Conservation (phyloP, 2,797 vertebrate species). For the Philypnodon macrostomus region DNA sequence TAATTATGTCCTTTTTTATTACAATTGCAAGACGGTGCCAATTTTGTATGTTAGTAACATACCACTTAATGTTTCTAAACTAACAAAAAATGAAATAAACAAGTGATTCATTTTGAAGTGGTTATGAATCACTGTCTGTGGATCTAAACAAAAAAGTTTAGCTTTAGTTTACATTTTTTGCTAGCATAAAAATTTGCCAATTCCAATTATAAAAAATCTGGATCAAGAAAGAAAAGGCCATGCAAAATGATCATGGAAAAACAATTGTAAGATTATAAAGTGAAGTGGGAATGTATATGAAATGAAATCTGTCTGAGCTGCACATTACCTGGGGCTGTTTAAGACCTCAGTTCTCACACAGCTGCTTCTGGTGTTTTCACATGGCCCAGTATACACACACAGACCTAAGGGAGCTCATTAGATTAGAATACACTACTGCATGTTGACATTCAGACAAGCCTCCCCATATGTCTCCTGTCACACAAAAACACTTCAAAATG, state of each 20-base stretch:
- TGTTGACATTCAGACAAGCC: conserved; percentile 11
- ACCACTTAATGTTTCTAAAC: too few relatives aligned
- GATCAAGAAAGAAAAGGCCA: too few relatives aligned
- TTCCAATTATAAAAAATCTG: too few relatives aligned
- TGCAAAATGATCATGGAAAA: too few relatives aligned
- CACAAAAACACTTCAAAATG: not conserved
- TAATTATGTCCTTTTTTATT: too few relatives aligned
- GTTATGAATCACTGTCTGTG: not conserved
- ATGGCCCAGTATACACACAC: not conserved
- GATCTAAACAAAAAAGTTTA: too few relatives aligned
- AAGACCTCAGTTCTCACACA: conserved; percentile 25
- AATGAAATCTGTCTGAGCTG: conserved; percentile 40
- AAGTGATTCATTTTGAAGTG: conserved; percentile 2
- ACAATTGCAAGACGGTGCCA: not conserved
- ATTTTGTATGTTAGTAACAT: not conserved
- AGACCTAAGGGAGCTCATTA: conserved; percentile 14
- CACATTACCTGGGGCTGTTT: conserved; percentile 40
- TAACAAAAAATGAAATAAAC: not conserved
- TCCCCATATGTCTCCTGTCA: not conserved
- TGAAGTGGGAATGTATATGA: conserved; percentile 18
- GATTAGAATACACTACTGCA: conserved; percentile 12
- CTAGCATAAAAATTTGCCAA: too few relatives aligned
- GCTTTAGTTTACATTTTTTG: too few relatives aligned
- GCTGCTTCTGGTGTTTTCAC: conserved; percentile 25
- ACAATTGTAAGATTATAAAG: too few relatives aligned